Percentiles rank a stretch among this genome's conserved stretches.
These are phyloP conservation scores for Tiliacea citrago DNA, from an alignment of 2,888 invertebrate species.

Conservation along the genomic window DNA sequence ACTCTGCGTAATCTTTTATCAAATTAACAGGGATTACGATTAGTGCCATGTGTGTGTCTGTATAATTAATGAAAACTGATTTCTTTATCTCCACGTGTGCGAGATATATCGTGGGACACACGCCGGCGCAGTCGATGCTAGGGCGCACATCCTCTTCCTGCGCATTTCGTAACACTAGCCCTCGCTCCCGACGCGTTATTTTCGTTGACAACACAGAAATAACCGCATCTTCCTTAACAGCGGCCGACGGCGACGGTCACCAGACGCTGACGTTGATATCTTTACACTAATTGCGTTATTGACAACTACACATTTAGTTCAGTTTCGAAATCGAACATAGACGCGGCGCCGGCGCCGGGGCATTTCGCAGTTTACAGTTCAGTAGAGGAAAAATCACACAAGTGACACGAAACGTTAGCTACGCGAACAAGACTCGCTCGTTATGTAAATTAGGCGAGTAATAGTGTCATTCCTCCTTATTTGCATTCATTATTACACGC, in stretches of 20 bases:
- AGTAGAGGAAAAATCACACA: constrained; percentile 43
- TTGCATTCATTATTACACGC: constrained; percentile 76
- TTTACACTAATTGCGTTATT: constrained; percentile 90
- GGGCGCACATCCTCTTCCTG: constrained; percentile 88
- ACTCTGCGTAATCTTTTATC: neutral
- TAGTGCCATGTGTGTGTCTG: constrained; percentile 25
- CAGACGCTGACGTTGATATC: constrained; percentile 88
- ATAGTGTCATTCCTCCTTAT: constrained; percentile 76
- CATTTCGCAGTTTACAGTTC: constrained; percentile 35
- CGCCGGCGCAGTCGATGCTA: constrained; percentile 49
- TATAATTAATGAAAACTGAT: constrained; percentile 38
- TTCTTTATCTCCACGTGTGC: constrained; percentile 45
- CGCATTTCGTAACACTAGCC: constrained; percentile 86
- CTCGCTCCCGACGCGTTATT: constrained; percentile 84
- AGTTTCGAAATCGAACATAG: constrained; percentile 77
- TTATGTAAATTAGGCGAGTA: constrained; percentile 78
- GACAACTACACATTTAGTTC: constrained; percentile 84
- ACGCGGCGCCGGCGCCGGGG: constrained; percentile 48
- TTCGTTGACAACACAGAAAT: constrained; percentile 90
- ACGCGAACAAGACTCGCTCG: constrained; percentile 67
- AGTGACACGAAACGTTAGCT: constrained; percentile 40
- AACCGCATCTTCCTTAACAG: constrained; percentile 86
- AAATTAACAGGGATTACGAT: constrained; percentile 18
- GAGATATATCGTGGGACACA: constrained; percentile 44
- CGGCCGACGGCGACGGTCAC: constrained; percentile 81